Evolutionary conservation across 2,113 vertebrate species (phyloP), one percentile per base, ranked within the genome.

Genomic region (Rhadina sibilatrix): DNA sequence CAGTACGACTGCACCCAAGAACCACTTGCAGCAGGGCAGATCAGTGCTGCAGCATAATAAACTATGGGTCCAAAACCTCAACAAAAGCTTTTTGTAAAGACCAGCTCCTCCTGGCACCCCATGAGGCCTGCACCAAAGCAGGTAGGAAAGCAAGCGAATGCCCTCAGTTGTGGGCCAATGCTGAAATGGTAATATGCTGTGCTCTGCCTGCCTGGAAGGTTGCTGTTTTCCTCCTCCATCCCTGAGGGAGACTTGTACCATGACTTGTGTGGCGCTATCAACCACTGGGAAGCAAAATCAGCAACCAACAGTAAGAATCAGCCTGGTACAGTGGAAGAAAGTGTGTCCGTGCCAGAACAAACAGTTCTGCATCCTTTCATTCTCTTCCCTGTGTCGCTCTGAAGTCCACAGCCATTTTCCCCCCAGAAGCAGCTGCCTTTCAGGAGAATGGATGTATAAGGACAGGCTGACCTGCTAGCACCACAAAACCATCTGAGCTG

Each of bases 91-190:
- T 79, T 35, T 74, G 42, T 49, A 54, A 79, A 86, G 49, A 54
- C 21, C 63, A 53, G 19, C 38, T 87, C 21, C 42, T 93, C 17
- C 42, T 76, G 37, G 35, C 42, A 69, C 12, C 18, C 52, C 12
- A 15, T 1, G 5, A 22, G n/a, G 40, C 44, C 49, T 42, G 20
- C 35, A 85, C 10, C 22, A 53, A 64, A 53, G 25, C 50, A 65
- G 20, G 40, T 16, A 61, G 54, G 40, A 80, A 84, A 54, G 47
- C 42, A 80, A 27, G 23, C 11, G n/a, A 89, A 49, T n/a, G 25
- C 25, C 22, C 9, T 0, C 46, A 76, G 24, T 28, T 40, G 31
- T 30, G 22, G 31, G 25, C 0, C 0, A 13, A 65, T 3, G 2
- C 10, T 3, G 3, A 71, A 46, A 35, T 31, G 37, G 15, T 47